Base-by-base conservation (phyloP, 2,113 vertebrate genomes). In the Tachysurus vachellii region DNA sequence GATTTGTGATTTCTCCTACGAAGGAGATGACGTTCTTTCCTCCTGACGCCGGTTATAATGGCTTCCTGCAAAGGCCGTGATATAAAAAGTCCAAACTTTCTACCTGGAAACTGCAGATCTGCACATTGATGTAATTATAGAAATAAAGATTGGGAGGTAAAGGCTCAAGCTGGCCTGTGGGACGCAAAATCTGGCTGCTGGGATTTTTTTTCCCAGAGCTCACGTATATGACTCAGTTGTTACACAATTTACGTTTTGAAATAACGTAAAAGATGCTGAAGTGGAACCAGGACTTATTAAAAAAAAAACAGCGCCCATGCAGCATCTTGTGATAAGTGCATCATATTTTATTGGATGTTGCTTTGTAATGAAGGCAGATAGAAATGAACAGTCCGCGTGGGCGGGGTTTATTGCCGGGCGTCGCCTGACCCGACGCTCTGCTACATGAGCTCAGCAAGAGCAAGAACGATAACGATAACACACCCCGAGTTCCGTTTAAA, bases 121-220 rank as follows among this genome's bases (percentile, higher is more conserved):
- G 92, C 88, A 90, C 82, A 91, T 76, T 89, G 83, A 73, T 87
- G 83, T 91, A 90, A 93, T 90, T 90, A 87, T 70, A 83, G 76
- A 87, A 86, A 91, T 71, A 90, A 90, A 91, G 82, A n/a, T 42
- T 66, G 9, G 2, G 70, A 31, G 54, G 21, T 47, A 17, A 23
- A 50, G 36, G 16, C 53, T 26, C 31, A 80, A 85, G 61, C 80
- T 61, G 75, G 73, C 61, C 66, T 82, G 3, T 9, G 81, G 73
- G 68, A 82, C 10, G 68, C 36, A 75, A 53, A 62, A 82, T 13
- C 68, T 70, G 56, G 23, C 66, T 47, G 44, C 53, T 70, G 62
- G 79, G 59, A 9, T 75, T 26, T 21, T 85, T 85, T 79, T 59
- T 17, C n/a, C 3, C 14, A 14, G 26, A n/a, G n/a, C n/a, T n/a